Evolutionary conservation across 2,797 vertebrate genomes (phyloP), one percentile per base, ranked within the genome.

Genomic region (Syngnathus rostellatus): DNA sequence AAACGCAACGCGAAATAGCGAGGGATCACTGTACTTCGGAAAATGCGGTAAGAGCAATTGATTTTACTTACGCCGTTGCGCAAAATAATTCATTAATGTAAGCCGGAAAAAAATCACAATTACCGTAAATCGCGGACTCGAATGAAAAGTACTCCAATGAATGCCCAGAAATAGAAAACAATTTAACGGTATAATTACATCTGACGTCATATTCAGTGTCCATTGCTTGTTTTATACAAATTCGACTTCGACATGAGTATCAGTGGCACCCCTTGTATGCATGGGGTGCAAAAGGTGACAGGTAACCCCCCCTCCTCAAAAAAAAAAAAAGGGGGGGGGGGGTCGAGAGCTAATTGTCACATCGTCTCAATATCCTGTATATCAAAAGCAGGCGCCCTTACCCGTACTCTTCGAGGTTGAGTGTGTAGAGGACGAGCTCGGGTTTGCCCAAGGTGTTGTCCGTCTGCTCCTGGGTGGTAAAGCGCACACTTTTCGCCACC

Each of bases 391-490:
- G 38, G 63, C 69, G 37, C 74, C 83, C 94, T 54, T 90, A 97
- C 95, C 93, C 94, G 39, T 93, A 95, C 10, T 95, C 90, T 39
- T 93, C 93, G 68, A 96, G 90, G 87, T 90, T 89, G 45, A 99
- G 93, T 10, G 94, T 97, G 86, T 96, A 95, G 75, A 99, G 91
- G 73, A 96, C 86, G 72, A 99, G 90, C 83, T 97, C 94, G 0
- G 95, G 95, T 75, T 92, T 95, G 9, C 92, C 92, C 72, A 91
- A 74, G 51, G 86, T 89, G 87, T 90, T 93, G 68, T 91, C 93
- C 23, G 77, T 77, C 72, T 91, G 87, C 72, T 93, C 90, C 81
- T 96, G 94, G 23, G 92, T 90, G 80, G 90, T 92, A 82, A 97
- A 96, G 73, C 69, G 90, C 68, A 97, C 93, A 8, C 90, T 88